Evolutionary conservation across 1,140 invertebrate genomes (phyloP).

Genomic region (Trissolcus basalis): DNA sequence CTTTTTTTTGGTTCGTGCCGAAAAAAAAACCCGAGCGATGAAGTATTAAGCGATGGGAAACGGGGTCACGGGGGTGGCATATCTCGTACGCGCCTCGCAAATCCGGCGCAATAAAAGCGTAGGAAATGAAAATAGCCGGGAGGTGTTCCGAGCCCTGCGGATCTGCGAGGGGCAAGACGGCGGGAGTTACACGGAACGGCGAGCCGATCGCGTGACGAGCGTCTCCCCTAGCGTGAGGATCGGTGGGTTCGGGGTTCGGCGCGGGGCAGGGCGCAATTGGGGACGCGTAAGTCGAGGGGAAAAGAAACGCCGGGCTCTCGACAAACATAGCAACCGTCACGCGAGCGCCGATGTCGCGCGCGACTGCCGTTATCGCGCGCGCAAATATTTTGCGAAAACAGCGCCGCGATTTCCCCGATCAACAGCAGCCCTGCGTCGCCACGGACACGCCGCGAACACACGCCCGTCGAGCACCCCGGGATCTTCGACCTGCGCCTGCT

Average conservation of each 20-base stretch:
- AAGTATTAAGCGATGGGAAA: slow-evolving; percentile 35
- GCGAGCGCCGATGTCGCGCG: slow-evolving; percentile 70
- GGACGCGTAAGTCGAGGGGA: slow-evolving; percentile 31
- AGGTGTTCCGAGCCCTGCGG: slow-evolving; percentile 18
- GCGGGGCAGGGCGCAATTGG: slow-evolving; percentile 26
- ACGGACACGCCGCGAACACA: too few species aligned
- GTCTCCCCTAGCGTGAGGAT: slow-evolving; percentile 61
- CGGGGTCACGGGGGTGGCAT: slow-evolving; percentile 32
- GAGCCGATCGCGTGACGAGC: slow-evolving; percentile 64
- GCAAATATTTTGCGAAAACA: slow-evolving; percentile 52
- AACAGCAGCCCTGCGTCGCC: neutral
- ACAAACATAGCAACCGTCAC: slow-evolving; percentile 75
- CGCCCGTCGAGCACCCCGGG: too few species aligned
- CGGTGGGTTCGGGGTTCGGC: slow-evolving; percentile 21
- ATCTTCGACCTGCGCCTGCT: neutral
- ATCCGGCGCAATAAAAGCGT: slow-evolving; percentile 33
- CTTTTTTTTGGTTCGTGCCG: neutral
- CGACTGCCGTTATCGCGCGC: slow-evolving; percentile 12
- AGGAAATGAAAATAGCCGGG: slow-evolving; percentile 46
- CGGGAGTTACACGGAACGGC: slow-evolving; percentile 46
- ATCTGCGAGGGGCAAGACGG: neutral
- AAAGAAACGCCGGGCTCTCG: slow-evolving; percentile 54
- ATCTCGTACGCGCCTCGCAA: slow-evolving; percentile 8
- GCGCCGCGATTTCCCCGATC: neutral
- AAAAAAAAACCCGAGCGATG: slow-evolving; percentile 17